These are phyloP conservation scores for Prochilodus magdalenae DNA, from an alignment of 2,113 vertebrate genomes.

Conservation along the genomic window DNA sequence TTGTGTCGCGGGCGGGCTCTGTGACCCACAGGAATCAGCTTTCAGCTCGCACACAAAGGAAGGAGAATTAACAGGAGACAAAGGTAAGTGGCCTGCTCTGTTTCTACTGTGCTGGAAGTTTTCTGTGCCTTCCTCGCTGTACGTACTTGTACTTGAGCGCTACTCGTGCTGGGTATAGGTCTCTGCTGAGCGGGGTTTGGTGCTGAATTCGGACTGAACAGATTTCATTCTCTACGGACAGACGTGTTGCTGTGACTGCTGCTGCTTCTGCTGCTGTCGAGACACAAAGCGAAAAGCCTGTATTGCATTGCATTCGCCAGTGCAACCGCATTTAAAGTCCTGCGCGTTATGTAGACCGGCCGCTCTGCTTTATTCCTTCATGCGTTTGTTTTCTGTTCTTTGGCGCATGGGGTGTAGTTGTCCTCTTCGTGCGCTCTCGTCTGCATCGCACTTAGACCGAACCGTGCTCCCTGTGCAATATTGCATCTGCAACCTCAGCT, in stretches of 20 bases:
- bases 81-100: conserved; percentile 53
- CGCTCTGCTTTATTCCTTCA: background rate
- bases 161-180: background rate
- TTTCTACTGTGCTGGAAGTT: conserved; percentile 51
- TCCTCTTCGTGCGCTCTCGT: too few species aligned
- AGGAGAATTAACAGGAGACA: conserved; percentile 26
- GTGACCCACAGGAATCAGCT: conserved; percentile 33
- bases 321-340: conserved; percentile 38
- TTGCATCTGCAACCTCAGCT: background rate
- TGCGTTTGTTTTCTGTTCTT: background rate
- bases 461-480: background rate
- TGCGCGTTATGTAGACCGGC: background rate
- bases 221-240: background rate
- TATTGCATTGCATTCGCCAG: conserved; percentile 10
- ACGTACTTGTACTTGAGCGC: background rate
- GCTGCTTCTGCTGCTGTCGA: background rate
- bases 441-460: too few species aligned
- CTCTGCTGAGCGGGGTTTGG: background rate
- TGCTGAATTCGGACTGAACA: background rate
- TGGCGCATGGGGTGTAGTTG: background rate
- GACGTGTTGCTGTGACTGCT: background rate
- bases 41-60: conserved; percentile 19
- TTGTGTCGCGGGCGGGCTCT: conserved; percentile 33
- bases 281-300: conserved; percentile 38
- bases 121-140: background rate